Percentiles rank a stretch among this genome's conserved stretches.
Evolutionary conservation across 2,888 invertebrate species (phyloP).

Genomic region (Amiota communis): DNA sequence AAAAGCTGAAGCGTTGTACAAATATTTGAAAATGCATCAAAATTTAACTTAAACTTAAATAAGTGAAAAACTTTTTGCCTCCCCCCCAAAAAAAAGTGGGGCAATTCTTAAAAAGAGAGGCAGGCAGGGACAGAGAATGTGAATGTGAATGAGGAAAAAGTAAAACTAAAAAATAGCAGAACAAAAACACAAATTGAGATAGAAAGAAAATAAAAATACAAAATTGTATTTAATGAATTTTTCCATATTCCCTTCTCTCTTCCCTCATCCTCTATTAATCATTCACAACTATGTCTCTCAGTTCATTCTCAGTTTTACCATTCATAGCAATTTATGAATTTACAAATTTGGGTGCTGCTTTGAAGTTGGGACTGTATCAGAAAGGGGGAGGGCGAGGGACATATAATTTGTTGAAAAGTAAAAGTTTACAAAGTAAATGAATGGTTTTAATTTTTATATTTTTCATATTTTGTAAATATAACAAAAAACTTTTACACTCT

Average conservation of each 20-base stretch:
- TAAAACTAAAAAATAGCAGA: background rate
- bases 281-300: no score
- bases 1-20: conserved; percentile 58
- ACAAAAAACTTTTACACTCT: no score
- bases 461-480: background rate
- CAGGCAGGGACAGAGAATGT: background rate
- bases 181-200: conserved; percentile 3
- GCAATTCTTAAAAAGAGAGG: background rate
- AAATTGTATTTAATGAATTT: conserved; percentile 58
- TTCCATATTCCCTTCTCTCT: background rate
- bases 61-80: conserved; percentile 52
- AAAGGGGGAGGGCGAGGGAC: conserved; percentile 26
- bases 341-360: conserved; percentile 29
- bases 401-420: conserved; percentile 11
- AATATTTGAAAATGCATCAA: conserved; percentile 62
- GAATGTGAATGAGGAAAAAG: background rate
- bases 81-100: background rate
- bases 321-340: conserved; percentile 51
- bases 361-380: conserved; percentile 32
- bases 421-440: conserved; percentile 29
- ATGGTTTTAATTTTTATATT: conserved; percentile 48
- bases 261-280: no score
- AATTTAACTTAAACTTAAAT: conserved; percentile 66
- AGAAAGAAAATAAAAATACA: background rate
- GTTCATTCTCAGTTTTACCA: no score